Evolutionary conservation across 2,797 vertebrate genomes (phyloP).

Genomic region (Numenius phaeopus): DNA sequence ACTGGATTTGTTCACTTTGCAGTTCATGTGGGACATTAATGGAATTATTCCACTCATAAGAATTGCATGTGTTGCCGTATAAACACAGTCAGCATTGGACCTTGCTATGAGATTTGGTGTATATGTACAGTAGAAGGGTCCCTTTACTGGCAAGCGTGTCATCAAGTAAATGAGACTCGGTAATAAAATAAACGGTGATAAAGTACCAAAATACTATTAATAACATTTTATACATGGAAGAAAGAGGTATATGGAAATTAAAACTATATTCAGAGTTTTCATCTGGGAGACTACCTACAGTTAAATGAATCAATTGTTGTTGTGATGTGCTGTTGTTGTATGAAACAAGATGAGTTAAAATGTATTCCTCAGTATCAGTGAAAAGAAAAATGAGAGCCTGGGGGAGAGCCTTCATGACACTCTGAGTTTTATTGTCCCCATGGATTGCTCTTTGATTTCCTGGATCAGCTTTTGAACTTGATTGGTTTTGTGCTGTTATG

Average conservation of each 20-base stretch:
- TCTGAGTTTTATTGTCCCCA: neutral
- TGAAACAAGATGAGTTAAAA: neutral
- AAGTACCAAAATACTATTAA: neutral
- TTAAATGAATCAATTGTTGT: neutral
- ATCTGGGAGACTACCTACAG: neutral
- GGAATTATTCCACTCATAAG: neutral
- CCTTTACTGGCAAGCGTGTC: neutral
- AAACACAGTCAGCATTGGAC: neutral
- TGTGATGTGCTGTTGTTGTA: neutral
- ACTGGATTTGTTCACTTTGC: neutral
- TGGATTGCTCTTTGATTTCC: neutral
- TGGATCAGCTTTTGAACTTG: neutral
- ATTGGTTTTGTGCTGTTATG: neutral
- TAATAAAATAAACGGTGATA: neutral
- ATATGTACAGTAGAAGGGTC: neutral
- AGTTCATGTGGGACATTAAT: neutral
- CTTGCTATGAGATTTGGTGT: neutral
- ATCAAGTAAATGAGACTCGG: neutral
- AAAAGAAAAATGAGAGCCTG: neutral
- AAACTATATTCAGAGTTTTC: neutral
- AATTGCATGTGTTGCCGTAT: neutral
- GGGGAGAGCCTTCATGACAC: neutral
- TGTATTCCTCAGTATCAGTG: neutral
- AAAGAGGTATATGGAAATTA: neutral
- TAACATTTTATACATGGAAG: neutral